A percentile compares a stretch with the other conserved stretches of the same genome.
Conservation (phyloP, 2,113 vertebrate genomes). For the Speoplatyrhinus poulsoni region DNA sequence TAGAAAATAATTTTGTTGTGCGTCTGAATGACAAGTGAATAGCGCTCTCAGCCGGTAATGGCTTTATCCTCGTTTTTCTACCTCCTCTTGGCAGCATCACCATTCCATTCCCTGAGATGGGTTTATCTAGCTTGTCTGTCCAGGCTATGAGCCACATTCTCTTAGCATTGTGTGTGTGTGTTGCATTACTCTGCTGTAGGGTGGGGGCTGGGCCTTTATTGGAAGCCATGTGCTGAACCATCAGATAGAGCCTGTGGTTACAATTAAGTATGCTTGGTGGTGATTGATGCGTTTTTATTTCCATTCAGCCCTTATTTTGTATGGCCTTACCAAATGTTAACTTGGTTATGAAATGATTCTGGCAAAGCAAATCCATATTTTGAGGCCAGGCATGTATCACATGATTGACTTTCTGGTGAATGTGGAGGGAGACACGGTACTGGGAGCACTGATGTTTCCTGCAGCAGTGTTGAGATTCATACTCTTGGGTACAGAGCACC, state of each 20-base stretch:
- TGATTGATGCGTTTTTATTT: background rate
- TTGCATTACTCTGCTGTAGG: constrained; percentile 28
- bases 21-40: constrained; percentile 60
- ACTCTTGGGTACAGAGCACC: constrained; percentile 20
- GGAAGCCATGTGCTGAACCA: constrained; percentile 16
- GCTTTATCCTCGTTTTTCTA: constrained; percentile 51
- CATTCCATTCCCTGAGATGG: constrained; percentile 53
- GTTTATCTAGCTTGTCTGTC: constrained; percentile 61
- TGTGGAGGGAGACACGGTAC: constrained; percentile 14
- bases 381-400: constrained; percentile 14
- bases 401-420: constrained; percentile 16
- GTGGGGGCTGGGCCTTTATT: background rate
- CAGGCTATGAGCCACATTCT: constrained; percentile 48
- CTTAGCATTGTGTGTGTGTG: constrained; percentile 27
- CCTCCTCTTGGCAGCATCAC: constrained; percentile 30
- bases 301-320: background rate
- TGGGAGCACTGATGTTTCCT: constrained; percentile 22
- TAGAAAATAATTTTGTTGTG: constrained; percentile 54
- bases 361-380: constrained; percentile 4
- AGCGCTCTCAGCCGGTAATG: constrained; percentile 49
- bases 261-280: constrained; percentile 23
- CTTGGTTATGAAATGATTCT: constrained; percentile 12
- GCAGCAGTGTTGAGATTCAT: constrained; percentile 16
- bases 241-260: constrained; percentile 47
- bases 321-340: background rate